phyloP scores from a whole-genome alignment of 2,797 vertebrate species.

The Catostomus latipinnis region DNA sequence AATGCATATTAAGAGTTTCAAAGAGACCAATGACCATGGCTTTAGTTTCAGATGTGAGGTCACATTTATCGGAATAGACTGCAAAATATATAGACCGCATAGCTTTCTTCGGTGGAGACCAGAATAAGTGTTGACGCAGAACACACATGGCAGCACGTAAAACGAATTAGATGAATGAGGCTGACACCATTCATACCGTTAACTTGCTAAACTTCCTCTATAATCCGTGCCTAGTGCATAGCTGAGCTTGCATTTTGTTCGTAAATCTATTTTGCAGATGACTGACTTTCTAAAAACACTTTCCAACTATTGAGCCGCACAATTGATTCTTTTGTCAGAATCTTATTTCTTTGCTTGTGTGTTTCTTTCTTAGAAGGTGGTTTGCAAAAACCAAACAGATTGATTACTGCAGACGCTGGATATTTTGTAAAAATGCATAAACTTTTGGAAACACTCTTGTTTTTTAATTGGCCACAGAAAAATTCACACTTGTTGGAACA shows the following conservation, averaged over 20 bases:
- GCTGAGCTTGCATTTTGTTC: neutral
- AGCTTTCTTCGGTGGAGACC: slow-evolving; percentile 37
- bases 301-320: slow-evolving; percentile 12
- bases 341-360: slow-evolving; percentile 11
- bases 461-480: too few species aligned
- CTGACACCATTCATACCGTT: slow-evolving; percentile 24
- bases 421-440: too few species aligned
- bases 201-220: slow-evolving; percentile 16
- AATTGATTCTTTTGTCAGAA: neutral
- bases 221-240: neutral
- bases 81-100: slow-evolving; percentile 40
- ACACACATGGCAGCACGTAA: slow-evolving; percentile 40
- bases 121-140: neutral
- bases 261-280: slow-evolving; percentile 11
- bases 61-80: neutral
- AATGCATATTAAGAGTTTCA: neutral
- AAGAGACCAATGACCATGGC: neutral
- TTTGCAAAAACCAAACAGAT: slow-evolving; percentile 1
- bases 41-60: too few species aligned
- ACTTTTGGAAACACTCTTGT: too few species aligned
- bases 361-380: slow-evolving; percentile 35
- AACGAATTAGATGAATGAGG: slow-evolving; percentile 37
- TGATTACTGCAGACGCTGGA: too few species aligned
- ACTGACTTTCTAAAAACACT: slow-evolving; percentile 3
- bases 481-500: too few species aligned